Evolutionary conservation across 2,113 vertebrate genomes (phyloP), one percentile per base, ranked within the genome.

Genomic region (Balaenoptera acutorostrata): DNA sequence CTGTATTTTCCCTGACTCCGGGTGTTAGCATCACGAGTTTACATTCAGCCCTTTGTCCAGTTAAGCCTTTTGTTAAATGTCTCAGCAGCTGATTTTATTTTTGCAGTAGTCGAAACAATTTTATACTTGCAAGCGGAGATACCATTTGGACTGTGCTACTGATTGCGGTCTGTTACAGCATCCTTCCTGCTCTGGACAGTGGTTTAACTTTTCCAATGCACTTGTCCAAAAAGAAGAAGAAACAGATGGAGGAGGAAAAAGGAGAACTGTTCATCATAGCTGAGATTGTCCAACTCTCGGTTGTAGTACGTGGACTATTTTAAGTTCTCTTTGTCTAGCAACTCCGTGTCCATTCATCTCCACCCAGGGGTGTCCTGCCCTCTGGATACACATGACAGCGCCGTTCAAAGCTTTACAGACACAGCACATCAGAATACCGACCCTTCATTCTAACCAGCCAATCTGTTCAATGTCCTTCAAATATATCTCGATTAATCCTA

Each of bases 221-320:
- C 17, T 29, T 59, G 21, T 49, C 5, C 8, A 27, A 72, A 61
- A n/a, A 23, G 13, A 25, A 88, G 66, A 8, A n/a, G 25, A 2
- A 44, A 57, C 13, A 59, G 39, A 10, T 1, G 3, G 31, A 36
- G 25, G 15, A 13, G 36, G n/a, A 14, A 8, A 36, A 59, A 52
- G 5, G 5, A n/a, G 63, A 77, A 13, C 6, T 1, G 0, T 8
- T 29, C 25, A 1, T 0, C 11, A 21, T 18, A 10, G 41, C 41
- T 33, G 75, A 57, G 27, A 9, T 10, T n/a, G 52, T 49, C 78
- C 41, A 9, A 4, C 29, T 61, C 17, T 52, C 17, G 12, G 10
- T 13, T 1, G 21, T 5, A 14, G 9, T 1, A 3, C 0, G 1
- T 12, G 10, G 27, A 15, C 7, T 20, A 2, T 8, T 49, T 11